phyloP scores from a whole-genome alignment of 2,797 vertebrate genomes.

The Huso huso region DNA sequence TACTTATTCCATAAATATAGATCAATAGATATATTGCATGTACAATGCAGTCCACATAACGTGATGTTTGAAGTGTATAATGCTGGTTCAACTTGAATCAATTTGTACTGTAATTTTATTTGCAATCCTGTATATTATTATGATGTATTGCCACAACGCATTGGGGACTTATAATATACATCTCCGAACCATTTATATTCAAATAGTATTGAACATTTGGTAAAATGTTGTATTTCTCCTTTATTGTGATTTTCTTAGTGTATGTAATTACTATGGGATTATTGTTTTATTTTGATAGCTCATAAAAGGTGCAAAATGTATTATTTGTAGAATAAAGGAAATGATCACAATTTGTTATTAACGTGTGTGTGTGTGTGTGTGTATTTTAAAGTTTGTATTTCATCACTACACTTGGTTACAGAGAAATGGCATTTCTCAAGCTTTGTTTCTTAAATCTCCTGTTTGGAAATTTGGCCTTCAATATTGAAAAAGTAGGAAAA shows the following conservation, averaged over 20 bases:
- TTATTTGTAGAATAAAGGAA: slow-evolving; percentile 58
- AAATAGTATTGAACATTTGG: slow-evolving; percentile 61
- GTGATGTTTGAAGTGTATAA: slow-evolving; percentile 69
- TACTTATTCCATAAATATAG: slow-evolving; percentile 61
- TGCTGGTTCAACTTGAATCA: slow-evolving; percentile 63
- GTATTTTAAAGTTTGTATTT: no score
- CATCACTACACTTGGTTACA: no score
- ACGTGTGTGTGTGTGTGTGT: slow-evolving; percentile 19
- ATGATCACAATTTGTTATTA: slow-evolving; percentile 24
- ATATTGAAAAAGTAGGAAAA: no score
- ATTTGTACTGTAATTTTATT: slow-evolving; percentile 71
- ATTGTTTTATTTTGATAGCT: slow-evolving; percentile 51
- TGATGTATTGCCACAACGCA: slow-evolving; percentile 63
- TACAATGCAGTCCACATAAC: slow-evolving; percentile 68
- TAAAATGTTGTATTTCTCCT: slow-evolving; percentile 58
- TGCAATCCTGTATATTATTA: slow-evolving; percentile 67
- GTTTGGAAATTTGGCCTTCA: no score
- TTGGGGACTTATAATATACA: slow-evolving; percentile 53
- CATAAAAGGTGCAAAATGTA: slow-evolving; percentile 46
- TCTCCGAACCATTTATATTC: slow-evolving; percentile 51
- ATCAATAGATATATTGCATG: slow-evolving; percentile 69
- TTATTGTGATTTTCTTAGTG: slow-evolving; percentile 45
- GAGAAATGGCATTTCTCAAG: no score
- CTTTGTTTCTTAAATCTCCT: no score
- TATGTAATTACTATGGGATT: slow-evolving; percentile 55